Conservation (phyloP, 1,140 invertebrate species). For the Probaryconus sp. region DNA sequence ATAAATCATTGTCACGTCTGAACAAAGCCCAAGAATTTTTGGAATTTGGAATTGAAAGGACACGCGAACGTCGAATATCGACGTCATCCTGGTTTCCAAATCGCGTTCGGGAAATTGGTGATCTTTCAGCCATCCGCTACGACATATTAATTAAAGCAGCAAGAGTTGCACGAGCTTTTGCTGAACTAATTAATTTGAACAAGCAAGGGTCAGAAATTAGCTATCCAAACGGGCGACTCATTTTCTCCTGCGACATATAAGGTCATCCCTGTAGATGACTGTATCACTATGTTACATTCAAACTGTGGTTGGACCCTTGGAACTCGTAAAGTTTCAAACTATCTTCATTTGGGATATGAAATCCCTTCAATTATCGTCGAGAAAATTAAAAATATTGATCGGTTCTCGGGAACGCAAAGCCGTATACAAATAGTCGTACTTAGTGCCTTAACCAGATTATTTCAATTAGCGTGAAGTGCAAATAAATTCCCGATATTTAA, state of each 20-base stretch:
- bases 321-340: slow-evolving; percentile 46
- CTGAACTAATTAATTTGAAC: slow-evolving; percentile 51
- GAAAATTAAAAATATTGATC: slow-evolving; percentile 31
- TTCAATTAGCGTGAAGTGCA: too few relatives aligned
- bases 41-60: slow-evolving; percentile 1
- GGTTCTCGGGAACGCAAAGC: background rate
- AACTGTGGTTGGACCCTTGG: slow-evolving; percentile 45
- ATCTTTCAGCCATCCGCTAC: slow-evolving; percentile 20
- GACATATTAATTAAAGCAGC: slow-evolving; percentile 43
- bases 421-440: slow-evolving; percentile 6
- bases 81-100: too few relatives aligned
- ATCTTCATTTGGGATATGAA: slow-evolving; percentile 28
- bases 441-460: background rate
- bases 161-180: slow-evolving; percentile 37
- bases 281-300: slow-evolving; percentile 49
- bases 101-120: slow-evolving; percentile 15
- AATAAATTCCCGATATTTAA: too few relatives aligned
- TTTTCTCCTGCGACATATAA: slow-evolving; percentile 53
- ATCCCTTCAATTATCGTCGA: slow-evolving; percentile 24
- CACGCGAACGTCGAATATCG: background rate
- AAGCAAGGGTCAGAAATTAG: slow-evolving; percentile 49
- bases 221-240: slow-evolving; percentile 31
- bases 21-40: slow-evolving; percentile 8
- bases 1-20: slow-evolving; percentile 38
- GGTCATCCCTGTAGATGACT: slow-evolving; percentile 47